These are phyloP conservation scores for Mohoua ochrocephala DNA, from an alignment of 2,113 vertebrate genomes.

Conservation along the genomic window DNA sequence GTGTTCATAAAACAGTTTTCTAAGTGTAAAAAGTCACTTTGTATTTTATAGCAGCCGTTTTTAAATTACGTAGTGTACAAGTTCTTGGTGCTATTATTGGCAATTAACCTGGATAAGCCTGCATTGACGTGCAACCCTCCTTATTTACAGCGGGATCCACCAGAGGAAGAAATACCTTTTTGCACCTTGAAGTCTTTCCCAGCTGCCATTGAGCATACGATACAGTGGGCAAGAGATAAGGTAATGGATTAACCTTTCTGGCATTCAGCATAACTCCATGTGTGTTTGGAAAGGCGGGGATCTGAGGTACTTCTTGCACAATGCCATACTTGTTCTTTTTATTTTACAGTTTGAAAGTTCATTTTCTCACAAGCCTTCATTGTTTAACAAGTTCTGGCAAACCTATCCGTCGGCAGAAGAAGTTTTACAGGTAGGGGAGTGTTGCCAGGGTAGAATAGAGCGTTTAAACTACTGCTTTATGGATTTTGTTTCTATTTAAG, in stretches of 20 bases:
- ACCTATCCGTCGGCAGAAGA: constrained; percentile 81
- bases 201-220: constrained; percentile 95
- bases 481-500: background rate
- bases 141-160: constrained; percentile 87
- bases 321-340: background rate
- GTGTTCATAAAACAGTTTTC: background rate
- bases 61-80: background rate
- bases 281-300: background rate
- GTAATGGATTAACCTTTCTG: constrained; percentile 56
- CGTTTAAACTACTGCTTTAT: background rate
- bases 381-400: constrained; percentile 98
- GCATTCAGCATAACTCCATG: background rate
- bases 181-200: constrained; percentile 98
- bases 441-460: background rate
- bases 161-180: constrained; percentile 98
- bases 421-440: constrained; percentile 85
- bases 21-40: background rate
- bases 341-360: constrained; percentile 90
- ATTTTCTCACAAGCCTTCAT: constrained; percentile 91
- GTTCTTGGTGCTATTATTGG: background rate
- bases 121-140: background rate
- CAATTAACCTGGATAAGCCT: background rate
- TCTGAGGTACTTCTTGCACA: background rate
- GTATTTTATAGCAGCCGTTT: background rate
- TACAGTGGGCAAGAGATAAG: constrained; percentile 99